Evolutionary conservation across 2,888 invertebrate species (phyloP), one percentile per base, ranked within the genome.

Genomic region (Aquatica leii): DNA sequence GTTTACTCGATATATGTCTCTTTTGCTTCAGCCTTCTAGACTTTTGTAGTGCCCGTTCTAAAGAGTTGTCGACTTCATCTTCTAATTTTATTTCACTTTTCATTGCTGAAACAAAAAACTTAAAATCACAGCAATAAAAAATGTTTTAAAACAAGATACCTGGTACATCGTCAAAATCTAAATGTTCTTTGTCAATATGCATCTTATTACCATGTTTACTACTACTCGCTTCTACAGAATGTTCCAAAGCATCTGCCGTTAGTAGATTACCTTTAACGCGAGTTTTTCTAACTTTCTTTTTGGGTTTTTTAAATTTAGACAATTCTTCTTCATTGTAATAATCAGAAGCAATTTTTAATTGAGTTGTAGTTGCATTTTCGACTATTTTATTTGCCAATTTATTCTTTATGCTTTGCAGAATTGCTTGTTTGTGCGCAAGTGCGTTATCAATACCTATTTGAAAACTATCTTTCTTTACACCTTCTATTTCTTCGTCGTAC

Each of bases 401-500:
- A 21, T 86, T 84, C 76, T 87, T 86, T 6, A 87, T 74, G 74
- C 84, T 73, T 76, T 81, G 81, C 74, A 82, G 74, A 51, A 80
- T 79, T 3, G 82, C 76, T 18, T 82, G 81, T 71, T 86, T 86
- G 12, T 85, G 82, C 67, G 87, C 86, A 34, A 85, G 74, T 0
- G 83, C 83, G 55, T 84, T 82, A 61, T 87, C 86, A 73, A 87
- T 85, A 20, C 96, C 97, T 65, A 98, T 87, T 57, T 87, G 83
- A 82, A 98, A 98, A 58, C 85, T 85, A 18, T 86, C 85, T 71
- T 85, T 87, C 71, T 88, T 89, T 56, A 84, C 86, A 0, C 91
- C 92, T 55, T 91, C 89, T 59, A 97, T 91, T 82, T 97, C 97
- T 76, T 97, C 97, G 80, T 98, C 97, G 79, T 99, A 98, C 83